Evolutionary conservation across 2,888 invertebrate genomes (phyloP), one percentile per base, ranked within the genome.

Genomic region (Euzophera pinguis): DNA sequence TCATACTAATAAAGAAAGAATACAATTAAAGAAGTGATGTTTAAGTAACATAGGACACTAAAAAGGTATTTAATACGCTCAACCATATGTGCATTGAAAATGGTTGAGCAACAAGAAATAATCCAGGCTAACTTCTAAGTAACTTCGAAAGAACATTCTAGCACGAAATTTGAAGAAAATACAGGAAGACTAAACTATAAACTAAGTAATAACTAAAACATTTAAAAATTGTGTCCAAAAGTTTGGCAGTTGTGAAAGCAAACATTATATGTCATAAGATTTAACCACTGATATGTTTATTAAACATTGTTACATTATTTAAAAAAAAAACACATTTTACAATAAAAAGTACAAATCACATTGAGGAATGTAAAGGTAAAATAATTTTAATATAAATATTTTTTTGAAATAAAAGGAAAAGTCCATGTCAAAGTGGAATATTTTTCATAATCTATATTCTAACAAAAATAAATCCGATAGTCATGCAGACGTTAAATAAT

Each of bases 401-500:
- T 22, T 22, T 22, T 22, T 22, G 2, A 22, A 22, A 22, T 22
- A 22, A 2, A 22, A n/a, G n/a, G n/a, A n/a, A n/a, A n/a, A n/a
- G n/a, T n/a, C n/a, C n/a, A n/a, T n/a, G n/a, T n/a, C n/a, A n/a
- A n/a, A n/a, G n/a, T 22, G 5, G 5, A 22, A 22, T 22, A 22
- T 22, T 22, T 22, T 5, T 2, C 22, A 22, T 5, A 5, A 22
- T 3, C 22, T 22, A 22, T 22, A 22, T 22, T 22, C 5, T 22
- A 22, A 43, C 7, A 9, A 45, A 45, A 45, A 45, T 45, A 45
- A 45, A 45, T 45, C 45, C 45, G 45, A 32, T 45, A 45, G 45
- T 45, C 32, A 45, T 45, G 10, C 48, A 48, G 48, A 37, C 37
- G 37, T 48, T 37, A 38, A 48, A 48, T 34, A 32, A 43, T 43